Percentiles rank a stretch among this genome's conserved stretches.
These are phyloP conservation scores for Pangasianodon hypophthalmus DNA, from an alignment of 2,113 vertebrate genomes.

Conservation along the genomic window DNA sequence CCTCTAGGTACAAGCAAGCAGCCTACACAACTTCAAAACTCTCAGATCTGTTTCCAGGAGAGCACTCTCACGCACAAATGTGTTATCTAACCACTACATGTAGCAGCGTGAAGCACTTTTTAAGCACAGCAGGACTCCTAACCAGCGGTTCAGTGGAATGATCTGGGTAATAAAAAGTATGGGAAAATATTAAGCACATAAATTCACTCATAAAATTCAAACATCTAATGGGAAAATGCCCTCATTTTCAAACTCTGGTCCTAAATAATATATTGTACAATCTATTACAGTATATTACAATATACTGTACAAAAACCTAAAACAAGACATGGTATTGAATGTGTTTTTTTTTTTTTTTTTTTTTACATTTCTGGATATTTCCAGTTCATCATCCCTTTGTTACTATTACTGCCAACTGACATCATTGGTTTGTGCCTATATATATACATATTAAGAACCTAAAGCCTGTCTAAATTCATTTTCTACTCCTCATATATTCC, in stretches of 20 bases:
- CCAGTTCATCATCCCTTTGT: neutral
- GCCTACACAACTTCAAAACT: slow-evolving; percentile 46
- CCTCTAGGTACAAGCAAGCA: slow-evolving; percentile 32
- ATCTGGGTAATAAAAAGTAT: neutral
- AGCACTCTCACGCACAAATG: slow-evolving; percentile 10
- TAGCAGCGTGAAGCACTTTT: slow-evolving; percentile 15
- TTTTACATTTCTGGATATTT: neutral
- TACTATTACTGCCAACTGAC: neutral
- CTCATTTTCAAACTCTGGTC: neutral
- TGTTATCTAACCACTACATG: slow-evolving; percentile 36
- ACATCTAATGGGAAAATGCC: neutral
- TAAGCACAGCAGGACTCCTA: slow-evolving; percentile 28
- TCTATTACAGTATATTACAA: neutral
- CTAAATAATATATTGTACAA: neutral
- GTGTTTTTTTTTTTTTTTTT: neutral
- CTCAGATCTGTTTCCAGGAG: slow-evolving; percentile 37
- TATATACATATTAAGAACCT: neutral
- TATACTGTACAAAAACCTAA: neutral
- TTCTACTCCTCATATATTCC: too few species aligned
- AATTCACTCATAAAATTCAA: neutral
- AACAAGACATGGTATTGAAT: neutral
- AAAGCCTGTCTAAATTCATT: neutral
- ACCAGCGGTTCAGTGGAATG: neutral
- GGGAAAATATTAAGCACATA: neutral
- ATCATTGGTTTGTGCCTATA: neutral